Evolutionary conservation across 1,140 invertebrate genomes (phyloP).

Genomic region (Heliothis virescens): DNA sequence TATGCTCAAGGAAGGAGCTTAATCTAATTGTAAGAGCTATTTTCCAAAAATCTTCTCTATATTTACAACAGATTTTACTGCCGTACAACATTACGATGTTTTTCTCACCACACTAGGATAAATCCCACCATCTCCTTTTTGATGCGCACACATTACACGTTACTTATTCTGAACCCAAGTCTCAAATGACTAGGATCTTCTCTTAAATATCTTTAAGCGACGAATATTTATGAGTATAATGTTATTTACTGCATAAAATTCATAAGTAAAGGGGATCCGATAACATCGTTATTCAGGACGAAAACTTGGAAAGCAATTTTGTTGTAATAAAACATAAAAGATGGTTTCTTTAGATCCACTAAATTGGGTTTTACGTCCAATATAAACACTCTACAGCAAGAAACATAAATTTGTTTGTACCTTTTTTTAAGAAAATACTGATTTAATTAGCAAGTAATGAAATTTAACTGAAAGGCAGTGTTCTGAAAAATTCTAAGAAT

Average conservation of each 20-base stretch:
- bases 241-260: constrained; percentile 6
- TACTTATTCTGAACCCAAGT: no score
- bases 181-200: no score
- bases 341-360: background rate
- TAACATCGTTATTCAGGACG: constrained; percentile 10
- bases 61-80: no score
- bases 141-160: no score
- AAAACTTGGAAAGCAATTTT: constrained; percentile 9
- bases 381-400: background rate
- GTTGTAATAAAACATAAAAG: constrained; percentile 23
- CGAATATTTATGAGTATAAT: background rate
- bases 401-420: background rate
- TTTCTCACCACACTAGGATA: no score
- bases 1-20: no score
- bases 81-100: no score
- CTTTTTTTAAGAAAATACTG: background rate
- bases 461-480: background rate
- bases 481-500: background rate
- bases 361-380: constrained; percentile 11
- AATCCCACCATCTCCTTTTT: no score
- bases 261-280: constrained; percentile 13
- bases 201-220: no score
- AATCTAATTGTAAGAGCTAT: no score
- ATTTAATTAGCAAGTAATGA: background rate
- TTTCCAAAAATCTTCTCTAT: no score